Percentiles rank a stretch among this genome's conserved stretches.
phyloP scores from a whole-genome alignment of 2,797 vertebrate species.

The Xenops minutus region DNA sequence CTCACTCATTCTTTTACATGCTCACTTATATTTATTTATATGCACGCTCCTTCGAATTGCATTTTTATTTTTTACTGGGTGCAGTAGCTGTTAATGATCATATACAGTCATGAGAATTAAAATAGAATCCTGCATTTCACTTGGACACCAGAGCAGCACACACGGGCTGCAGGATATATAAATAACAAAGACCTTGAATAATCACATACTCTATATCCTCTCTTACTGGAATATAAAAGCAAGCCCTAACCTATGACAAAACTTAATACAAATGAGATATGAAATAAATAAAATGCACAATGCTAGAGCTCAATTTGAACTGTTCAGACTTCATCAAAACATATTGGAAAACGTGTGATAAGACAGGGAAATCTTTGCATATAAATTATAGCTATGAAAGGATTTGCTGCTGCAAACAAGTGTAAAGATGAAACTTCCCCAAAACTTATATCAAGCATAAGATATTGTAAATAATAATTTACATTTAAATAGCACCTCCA shows the following conservation, averaged over 20 bases:
- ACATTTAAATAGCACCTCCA: conserved; percentile 66
- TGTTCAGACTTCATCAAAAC: conserved; percentile 70
- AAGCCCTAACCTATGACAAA: conserved; percentile 67
- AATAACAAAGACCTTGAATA: conserved; percentile 72
- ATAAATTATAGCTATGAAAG: conserved; percentile 70
- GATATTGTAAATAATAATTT: conserved; percentile 69
- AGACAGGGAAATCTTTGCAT: conserved; percentile 69
- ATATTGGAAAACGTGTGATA: conserved; percentile 63
- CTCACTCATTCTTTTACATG: conserved; percentile 36
- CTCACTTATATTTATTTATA: conserved; percentile 64
- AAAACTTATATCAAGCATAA: conserved; percentile 59
- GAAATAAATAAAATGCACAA: conserved; percentile 70
- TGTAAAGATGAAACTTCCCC: conserved; percentile 58
- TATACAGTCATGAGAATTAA: conserved; percentile 59
- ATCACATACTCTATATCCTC: conserved; percentile 61
- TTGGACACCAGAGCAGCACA: conserved; percentile 29
- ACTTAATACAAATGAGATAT: conserved; percentile 67
- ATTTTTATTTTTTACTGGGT: conserved; percentile 44
- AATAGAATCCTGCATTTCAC: conserved; percentile 56
- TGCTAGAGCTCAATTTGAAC: conserved; percentile 65
- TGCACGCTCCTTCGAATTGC: conserved; percentile 26
- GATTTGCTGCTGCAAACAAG: conserved; percentile 68
- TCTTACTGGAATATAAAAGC: conserved; percentile 65
- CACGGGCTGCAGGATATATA: conserved; percentile 62
- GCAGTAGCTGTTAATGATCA: conserved; percentile 66